These are phyloP conservation scores for Ceratosolen fusciceps DNA, from an alignment of 1,140 invertebrate species.

Conservation along the genomic window DNA sequence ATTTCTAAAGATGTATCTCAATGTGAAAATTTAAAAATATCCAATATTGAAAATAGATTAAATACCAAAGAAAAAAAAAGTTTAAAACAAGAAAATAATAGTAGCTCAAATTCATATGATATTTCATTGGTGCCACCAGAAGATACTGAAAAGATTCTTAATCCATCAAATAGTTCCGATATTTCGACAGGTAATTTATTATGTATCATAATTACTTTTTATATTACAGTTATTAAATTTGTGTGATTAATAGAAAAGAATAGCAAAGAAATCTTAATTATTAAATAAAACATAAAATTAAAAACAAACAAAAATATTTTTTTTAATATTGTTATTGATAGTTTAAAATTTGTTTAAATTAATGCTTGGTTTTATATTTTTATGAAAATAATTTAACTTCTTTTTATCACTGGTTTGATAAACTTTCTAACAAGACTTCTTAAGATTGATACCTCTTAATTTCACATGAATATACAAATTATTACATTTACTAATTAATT, in stretches of 20 bases:
- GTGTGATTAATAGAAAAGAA: no score
- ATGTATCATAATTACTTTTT: background rate
- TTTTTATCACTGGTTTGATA: no score
- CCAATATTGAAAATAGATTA: background rate
- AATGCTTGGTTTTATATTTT: no score
- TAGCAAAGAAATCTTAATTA: no score
- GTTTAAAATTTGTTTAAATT: no score
- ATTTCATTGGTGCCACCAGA: constrained; percentile 55
- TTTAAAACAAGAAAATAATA: constrained; percentile 45
- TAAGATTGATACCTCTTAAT: no score
- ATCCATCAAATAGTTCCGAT: constrained; percentile 71
- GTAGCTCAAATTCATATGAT: constrained; percentile 55
- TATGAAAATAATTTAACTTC: no score
- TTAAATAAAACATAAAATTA: background rate
- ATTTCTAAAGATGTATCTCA: constrained; percentile 61
- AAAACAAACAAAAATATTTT: background rate
- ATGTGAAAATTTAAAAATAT: constrained; percentile 48
- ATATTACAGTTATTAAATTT: no score
- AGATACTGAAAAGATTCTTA: constrained; percentile 61
- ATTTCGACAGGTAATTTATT: constrained; percentile 65
- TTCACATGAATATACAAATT: no score
- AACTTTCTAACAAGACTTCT: no score
- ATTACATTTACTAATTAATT: no score
- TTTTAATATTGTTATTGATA: background rate
- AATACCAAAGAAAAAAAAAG: constrained; percentile 20